Evolutionary conservation across 2,113 vertebrate genomes (phyloP), one percentile per base, ranked within the genome.

Genomic region (Ophthalmolycus amberensis): DNA sequence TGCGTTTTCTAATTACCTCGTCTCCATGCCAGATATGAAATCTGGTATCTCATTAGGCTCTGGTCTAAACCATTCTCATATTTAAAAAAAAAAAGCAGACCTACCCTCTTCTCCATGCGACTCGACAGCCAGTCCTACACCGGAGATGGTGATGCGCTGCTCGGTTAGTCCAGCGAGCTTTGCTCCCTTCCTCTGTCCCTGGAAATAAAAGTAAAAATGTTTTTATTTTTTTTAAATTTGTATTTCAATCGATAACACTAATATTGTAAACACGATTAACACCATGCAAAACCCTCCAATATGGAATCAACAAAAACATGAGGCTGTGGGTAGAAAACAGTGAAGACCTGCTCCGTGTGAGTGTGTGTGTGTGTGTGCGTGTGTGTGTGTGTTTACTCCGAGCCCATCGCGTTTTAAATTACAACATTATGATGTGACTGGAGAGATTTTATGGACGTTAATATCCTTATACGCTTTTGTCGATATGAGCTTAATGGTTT

Each of bases 101-200:
- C 66, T 94, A 95, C 95, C 95, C 93, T 91, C 87, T 94, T 93
- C 86, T 94, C 93, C 93, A 94, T 94, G 92, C 92, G 93, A 54
- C 88, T 87, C 89, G 90, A 87, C 86, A 89, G 91, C 89, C 91
- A 89, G 88, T 84, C 84, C 89, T 48, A 80, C 83, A 34, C 91
- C 86, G 84, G 85, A 73, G 86, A 90, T 63, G 88, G 79, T 78
- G 92, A 90, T 90, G 90, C 90, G 37, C 90, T 62, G 90, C 87
- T 82, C 74, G 89, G 90, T 69, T 85, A 89, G 83, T 92, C 83
- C 90, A 82, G 86, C 65, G 76, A 69, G 84, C 82, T 88, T 9
- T 77, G 78, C 90, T 77, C 66, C 83, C 75, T 86, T 69, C 71
- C 32, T 86, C 71, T 80, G 75, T 62, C 80, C 32, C 93, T 94